Evolutionary conservation across 1,140 invertebrate genomes (phyloP), one percentile per base, ranked within the genome.

Genomic region (Drosophila ficusphila): DNA sequence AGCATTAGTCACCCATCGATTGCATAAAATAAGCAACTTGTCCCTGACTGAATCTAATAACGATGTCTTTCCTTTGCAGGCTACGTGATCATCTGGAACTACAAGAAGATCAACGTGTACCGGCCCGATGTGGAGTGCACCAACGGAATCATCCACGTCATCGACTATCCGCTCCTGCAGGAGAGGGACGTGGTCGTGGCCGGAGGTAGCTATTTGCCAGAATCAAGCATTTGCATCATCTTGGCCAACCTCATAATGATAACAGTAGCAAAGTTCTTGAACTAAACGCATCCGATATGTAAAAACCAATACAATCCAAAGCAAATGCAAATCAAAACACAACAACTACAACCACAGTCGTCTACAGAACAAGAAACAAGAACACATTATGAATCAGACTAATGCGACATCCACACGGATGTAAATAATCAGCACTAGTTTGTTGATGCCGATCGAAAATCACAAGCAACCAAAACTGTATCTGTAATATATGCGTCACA

Each of bases 101-200:
- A 95, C 19, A 93, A 95, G 83, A 94, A 94, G 92, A 96, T 97
- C 56, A 94, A 94, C 57, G 96, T 98, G n/a, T 95, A 96, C 82
- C 93, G 96, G 62, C 95, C 97, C 2, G 97, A 98, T 91, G 96
- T 98, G 1, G 95, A 97, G 79, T 98, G 97, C 90, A 97, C 96
- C 76, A 98, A 98, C 90, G 97, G 97, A 25, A 95, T 98, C 49
- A 98, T 98, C 68, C 97, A 98, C 91, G 96, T 98, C 33, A 97
- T 98, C 79, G 96, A 98, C 85, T 93, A 92, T 57, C 96, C 97
- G 9, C 94, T 98, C 69, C 92, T 98, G 60, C 94, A 95, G 90
- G 96, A 96, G 69, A 95, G 94, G 72, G 97, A 98, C 91, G 94
- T 98, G n/a, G 93, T 94, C 61, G 96, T 96, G 33, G 89, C 74